These are phyloP conservation scores for Coregonus sp. DNA, from an alignment of 2,797 vertebrate genomes.

Conservation along the genomic window DNA sequence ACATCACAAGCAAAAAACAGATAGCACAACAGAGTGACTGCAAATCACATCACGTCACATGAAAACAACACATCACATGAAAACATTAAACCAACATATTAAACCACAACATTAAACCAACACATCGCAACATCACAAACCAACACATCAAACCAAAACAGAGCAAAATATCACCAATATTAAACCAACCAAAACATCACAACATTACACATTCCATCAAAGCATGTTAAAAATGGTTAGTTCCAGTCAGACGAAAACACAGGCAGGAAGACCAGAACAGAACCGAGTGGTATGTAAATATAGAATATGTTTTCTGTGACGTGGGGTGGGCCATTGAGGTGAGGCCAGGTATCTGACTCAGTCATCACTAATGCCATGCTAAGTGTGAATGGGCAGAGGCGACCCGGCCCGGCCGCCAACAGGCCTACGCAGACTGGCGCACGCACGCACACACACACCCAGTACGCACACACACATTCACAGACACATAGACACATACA, in stretches of 20 bases:
- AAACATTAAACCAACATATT: slow-evolving; percentile 11
- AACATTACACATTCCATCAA: background rate
- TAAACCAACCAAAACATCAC: background rate
- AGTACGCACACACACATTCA: no score
- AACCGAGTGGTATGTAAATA: slow-evolving; percentile 39
- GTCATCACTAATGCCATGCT: slow-evolving; percentile 68
- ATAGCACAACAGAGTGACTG: slow-evolving; percentile 2
- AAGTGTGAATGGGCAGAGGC: slow-evolving; percentile 61
- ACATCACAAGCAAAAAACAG: no score
- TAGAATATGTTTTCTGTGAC: slow-evolving; percentile 53
- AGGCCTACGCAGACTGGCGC: slow-evolving; percentile 48
- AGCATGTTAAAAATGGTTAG: background rate
- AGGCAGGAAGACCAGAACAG: background rate
- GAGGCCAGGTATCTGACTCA: slow-evolving; percentile 68
- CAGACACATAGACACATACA: no score
- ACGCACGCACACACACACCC: slow-evolving; percentile 33
- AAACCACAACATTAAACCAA: background rate
- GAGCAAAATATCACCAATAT: no score
- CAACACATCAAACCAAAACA: slow-evolving; percentile 5
- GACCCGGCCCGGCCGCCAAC: slow-evolving; percentile 26
- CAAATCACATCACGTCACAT: background rate
- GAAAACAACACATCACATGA: slow-evolving; percentile 3
- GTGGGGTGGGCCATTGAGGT: slow-evolving; percentile 45
- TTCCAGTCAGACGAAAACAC: no score
- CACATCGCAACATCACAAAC: slow-evolving; percentile 3